Evolutionary conservation across 1,140 invertebrate genomes (phyloP).

Genomic region (Maconellicoccus hirsutus): DNA sequence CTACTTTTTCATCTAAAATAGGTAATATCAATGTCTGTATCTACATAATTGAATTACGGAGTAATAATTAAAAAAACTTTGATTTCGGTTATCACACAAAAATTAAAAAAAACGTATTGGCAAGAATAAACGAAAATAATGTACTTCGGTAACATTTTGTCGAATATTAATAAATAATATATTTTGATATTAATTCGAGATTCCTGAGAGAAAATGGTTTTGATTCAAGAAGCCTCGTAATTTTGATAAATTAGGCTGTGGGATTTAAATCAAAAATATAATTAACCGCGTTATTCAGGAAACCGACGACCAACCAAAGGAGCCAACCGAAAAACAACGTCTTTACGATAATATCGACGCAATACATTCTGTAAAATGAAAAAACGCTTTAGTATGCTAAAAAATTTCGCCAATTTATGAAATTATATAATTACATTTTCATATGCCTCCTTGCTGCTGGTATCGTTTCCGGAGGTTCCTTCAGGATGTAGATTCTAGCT

Average conservation of each 20-base stretch:
- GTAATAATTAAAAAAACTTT: not conserved
- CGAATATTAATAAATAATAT: not conserved
- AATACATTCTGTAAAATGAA: conserved; percentile 48
- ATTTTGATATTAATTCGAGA: not conserved
- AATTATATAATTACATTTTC: conserved; percentile 42
- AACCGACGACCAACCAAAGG: conserved; percentile 31
- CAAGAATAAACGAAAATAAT: not conserved
- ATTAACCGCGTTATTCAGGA: not conserved
- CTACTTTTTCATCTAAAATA: no score
- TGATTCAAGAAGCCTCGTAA: not conserved
- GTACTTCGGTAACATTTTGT: not conserved
- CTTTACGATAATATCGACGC: conserved; percentile 41
- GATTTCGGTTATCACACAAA: not conserved
- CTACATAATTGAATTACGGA: no score
- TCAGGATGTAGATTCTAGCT: conserved; percentile 62
- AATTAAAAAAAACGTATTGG: not conserved
- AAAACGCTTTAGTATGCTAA: conserved; percentile 25
- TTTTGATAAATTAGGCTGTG: not conserved
- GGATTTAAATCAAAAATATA: not conserved
- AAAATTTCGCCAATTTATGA: conserved; percentile 23
- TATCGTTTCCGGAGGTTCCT: conserved; percentile 69
- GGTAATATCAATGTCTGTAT: no score
- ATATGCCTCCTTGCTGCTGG: conserved; percentile 66
- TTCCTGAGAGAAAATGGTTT: not conserved
- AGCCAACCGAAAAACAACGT: conserved; percentile 37